These are phyloP conservation scores for Xenus cinereus DNA, from an alignment of 2,113 vertebrate species.

Conservation along the genomic window DNA sequence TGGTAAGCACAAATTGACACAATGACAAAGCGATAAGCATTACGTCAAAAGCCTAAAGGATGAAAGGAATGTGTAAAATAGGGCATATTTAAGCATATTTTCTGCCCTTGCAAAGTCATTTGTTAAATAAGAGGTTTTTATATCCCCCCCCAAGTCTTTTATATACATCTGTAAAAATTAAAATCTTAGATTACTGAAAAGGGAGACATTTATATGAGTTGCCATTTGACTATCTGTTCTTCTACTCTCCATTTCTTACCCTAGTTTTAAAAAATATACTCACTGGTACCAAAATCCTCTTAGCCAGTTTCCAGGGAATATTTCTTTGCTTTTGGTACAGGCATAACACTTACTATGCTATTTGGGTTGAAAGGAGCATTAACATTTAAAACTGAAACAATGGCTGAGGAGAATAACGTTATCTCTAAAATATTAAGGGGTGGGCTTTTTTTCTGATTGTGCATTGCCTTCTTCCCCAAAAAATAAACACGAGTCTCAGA, in stretches of 20 bases:
- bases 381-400: neutral
- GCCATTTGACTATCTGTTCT: neutral
- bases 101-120: constrained; percentile 16
- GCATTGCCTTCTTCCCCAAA: neutral
- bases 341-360: neutral
- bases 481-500: neutral
- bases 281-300: neutral
- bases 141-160: neutral
- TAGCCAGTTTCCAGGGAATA: neutral
- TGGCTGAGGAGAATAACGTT: neutral
- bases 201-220: neutral
- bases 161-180: neutral
- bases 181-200: neutral
- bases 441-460: neutral
- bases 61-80: constrained; percentile 36
- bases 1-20: constrained; percentile 35
- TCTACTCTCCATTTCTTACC: neutral
- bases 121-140: neutral
- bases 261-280: neutral
- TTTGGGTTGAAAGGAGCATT: neutral
- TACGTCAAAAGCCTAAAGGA: neutral
- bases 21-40: constrained; percentile 44
- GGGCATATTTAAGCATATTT: constrained; percentile 52
- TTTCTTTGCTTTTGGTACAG: neutral
- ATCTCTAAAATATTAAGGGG: neutral